Evolutionary conservation across 1,140 invertebrate genomes (phyloP).

Genomic region (Papilio polyxenes): DNA sequence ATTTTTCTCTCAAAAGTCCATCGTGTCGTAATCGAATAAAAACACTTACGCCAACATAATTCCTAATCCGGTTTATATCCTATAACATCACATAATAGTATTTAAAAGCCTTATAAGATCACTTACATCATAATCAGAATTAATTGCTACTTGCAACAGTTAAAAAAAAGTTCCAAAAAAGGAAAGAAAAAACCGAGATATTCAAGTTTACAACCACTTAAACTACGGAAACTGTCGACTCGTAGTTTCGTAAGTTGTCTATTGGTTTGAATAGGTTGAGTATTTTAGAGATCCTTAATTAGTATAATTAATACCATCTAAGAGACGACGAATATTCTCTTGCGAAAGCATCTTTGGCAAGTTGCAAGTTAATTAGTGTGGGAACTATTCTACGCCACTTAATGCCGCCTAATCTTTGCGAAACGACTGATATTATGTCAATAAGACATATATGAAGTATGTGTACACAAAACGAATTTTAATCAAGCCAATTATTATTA

Average conservation of each 20-base stretch:
- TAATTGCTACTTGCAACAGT: not conserved
- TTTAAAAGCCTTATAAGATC: not conserved
- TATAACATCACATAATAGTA: not conserved
- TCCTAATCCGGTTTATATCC: not conserved
- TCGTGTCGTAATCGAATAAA: not conserved
- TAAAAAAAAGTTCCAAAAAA: not conserved
- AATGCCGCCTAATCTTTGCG: conserved; percentile 2
- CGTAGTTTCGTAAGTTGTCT: conserved; percentile 12
- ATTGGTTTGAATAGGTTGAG: not conserved
- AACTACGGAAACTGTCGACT: not conserved
- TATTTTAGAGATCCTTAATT: conserved; percentile 8
- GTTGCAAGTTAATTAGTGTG: conserved; percentile 28
- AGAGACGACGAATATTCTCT: conserved; percentile 23
- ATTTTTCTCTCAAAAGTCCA: not conserved
- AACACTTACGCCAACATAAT: not conserved
- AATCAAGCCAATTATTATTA: not conserved
- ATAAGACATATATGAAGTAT: not conserved
- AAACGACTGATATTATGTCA: not conserved
- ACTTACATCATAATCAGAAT: too few species aligned
- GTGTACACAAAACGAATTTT: not conserved
- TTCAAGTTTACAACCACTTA: not conserved
- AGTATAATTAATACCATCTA: conserved; percentile 13
- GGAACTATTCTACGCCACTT: conserved; percentile 2
- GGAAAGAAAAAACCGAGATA: not conserved
- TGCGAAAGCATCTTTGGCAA: conserved; percentile 10